These are phyloP conservation scores for Melanophora roralis DNA, from an alignment of 2,888 invertebrate genomes.

Conservation along the genomic window DNA sequence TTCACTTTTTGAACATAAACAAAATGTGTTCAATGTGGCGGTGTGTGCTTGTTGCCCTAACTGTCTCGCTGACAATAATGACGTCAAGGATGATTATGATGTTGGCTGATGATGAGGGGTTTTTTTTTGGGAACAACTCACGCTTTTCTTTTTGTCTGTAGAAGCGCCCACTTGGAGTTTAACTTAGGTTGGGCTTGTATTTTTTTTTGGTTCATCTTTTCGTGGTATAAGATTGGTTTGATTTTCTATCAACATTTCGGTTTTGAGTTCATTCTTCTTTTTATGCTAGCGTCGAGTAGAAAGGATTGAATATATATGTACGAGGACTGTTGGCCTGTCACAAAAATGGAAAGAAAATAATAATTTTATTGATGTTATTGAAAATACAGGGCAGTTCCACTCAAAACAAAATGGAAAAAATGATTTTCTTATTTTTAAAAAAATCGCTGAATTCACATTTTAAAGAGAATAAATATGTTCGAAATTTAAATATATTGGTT, in stretches of 20 bases:
- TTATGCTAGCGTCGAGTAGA: not conserved
- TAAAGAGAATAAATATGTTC: no score
- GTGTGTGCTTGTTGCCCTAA: not conserved
- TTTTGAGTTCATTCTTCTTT: constrained; percentile 2
- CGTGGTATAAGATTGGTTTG: constrained; percentile 32
- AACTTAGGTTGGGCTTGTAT: not conserved
- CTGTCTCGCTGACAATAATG: constrained; percentile 16
- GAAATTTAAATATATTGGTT: no score
- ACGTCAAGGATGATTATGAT: constrained; percentile 29
- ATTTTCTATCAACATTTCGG: constrained; percentile 35
- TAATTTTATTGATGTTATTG: no score
- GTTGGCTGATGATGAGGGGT: constrained; percentile 39
- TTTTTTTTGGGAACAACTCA: not conserved
- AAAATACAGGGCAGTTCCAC: no score
- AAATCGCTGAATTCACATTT: no score
- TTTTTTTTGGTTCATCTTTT: constrained; percentile 15
- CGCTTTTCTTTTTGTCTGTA: constrained; percentile 10
- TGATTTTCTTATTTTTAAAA: no score
- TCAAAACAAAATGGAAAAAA: no score
- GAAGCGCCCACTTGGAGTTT: constrained; percentile 40
- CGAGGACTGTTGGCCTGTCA: not conserved
- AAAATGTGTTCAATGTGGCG: not conserved
- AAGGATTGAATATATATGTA: no score
- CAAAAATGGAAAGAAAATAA: no score
- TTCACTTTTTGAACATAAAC: constrained; percentile 22